phyloP scores from a whole-genome alignment of 2,797 vertebrate species.

The Epinephelus awoara region DNA sequence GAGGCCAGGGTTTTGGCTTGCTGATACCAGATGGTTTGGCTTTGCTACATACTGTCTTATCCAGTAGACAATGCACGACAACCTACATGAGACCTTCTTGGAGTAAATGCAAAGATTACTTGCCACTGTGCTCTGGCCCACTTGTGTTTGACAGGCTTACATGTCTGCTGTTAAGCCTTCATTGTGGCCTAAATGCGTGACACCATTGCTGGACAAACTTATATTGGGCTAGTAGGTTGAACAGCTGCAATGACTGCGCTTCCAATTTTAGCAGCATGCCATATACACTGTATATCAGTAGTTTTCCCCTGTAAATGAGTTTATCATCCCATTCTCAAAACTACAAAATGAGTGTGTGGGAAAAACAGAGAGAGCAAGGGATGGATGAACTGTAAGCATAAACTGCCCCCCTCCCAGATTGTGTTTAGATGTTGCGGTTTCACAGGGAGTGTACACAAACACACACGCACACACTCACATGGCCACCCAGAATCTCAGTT shows the following conservation, averaged over 20 bases:
- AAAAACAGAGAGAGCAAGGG: background rate
- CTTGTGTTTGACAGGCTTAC: slow-evolving; percentile 29
- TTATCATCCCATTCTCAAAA: slow-evolving; percentile 36
- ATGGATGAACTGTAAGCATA: slow-evolving; percentile 37
- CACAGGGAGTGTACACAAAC: slow-evolving; percentile 6
- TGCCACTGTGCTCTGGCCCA: slow-evolving; percentile 40
- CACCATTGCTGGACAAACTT: slow-evolving; percentile 69
- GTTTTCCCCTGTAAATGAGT: slow-evolving; percentile 31
- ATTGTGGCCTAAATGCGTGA: slow-evolving; percentile 74
- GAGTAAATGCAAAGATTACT: slow-evolving; percentile 45
- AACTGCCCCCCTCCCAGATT: slow-evolving; percentile 35
- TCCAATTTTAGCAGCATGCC: slow-evolving; percentile 54
- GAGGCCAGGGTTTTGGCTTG: slow-evolving; percentile 30
- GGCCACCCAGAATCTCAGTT: slow-evolving; percentile 58
- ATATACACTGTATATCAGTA: slow-evolving; percentile 21
- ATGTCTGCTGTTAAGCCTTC: slow-evolving; percentile 35
- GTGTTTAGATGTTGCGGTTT: slow-evolving; percentile 48
- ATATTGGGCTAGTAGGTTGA: slow-evolving; percentile 68
- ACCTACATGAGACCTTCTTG: slow-evolving; percentile 25
- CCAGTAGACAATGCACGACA: slow-evolving; percentile 5
- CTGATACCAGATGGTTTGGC: slow-evolving; percentile 48
- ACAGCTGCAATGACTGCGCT: slow-evolving; percentile 55
- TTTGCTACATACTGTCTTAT: slow-evolving; percentile 31
- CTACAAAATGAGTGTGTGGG: background rate
- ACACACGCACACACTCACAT: slow-evolving; percentile 1